phyloP scores from a whole-genome alignment of 2,888 invertebrate genomes.

The Torymus texanus region DNA sequence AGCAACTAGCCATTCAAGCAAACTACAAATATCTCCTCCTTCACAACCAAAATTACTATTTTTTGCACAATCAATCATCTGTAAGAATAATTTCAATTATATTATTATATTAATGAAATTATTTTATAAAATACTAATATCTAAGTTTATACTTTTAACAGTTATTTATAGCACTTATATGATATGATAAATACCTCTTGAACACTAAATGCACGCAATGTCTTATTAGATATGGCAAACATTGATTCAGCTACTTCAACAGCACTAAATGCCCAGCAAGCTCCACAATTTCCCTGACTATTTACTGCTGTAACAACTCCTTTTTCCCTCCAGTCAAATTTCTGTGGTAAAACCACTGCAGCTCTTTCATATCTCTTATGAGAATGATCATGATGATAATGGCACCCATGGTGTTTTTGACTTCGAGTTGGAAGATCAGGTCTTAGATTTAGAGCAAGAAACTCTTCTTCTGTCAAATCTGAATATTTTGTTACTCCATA shows the following conservation, averaged over 20 bases:
- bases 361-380: slow-evolving; percentile 61
- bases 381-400: slow-evolving; percentile 63
- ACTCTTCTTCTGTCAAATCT: slow-evolving; percentile 79
- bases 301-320: slow-evolving; percentile 82
- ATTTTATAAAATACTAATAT: too few species aligned
- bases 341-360: slow-evolving; percentile 61
- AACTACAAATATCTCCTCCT: slow-evolving; percentile 88
- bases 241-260: slow-evolving; percentile 86
- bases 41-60: slow-evolving; percentile 84
- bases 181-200: slow-evolving; percentile 77
- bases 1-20: slow-evolving; percentile 83
- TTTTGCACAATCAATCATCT: slow-evolving; percentile 88
- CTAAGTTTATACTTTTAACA: neutral
- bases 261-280: slow-evolving; percentile 91
- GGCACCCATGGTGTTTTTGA: slow-evolving; percentile 62
- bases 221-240: slow-evolving; percentile 82
- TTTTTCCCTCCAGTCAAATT: slow-evolving; percentile 80
- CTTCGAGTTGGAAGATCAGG: slow-evolving; percentile 66
- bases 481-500: slow-evolving; percentile 81
- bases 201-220: slow-evolving; percentile 81
- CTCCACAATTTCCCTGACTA: slow-evolving; percentile 87
- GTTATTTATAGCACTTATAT: slow-evolving; percentile 3
- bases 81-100: slow-evolving; percentile 61
- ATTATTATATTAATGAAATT: neutral
- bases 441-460: slow-evolving; percentile 73